phyloP scores from a whole-genome alignment of 2,113 vertebrate species.

The Tachycineta bicolor region DNA sequence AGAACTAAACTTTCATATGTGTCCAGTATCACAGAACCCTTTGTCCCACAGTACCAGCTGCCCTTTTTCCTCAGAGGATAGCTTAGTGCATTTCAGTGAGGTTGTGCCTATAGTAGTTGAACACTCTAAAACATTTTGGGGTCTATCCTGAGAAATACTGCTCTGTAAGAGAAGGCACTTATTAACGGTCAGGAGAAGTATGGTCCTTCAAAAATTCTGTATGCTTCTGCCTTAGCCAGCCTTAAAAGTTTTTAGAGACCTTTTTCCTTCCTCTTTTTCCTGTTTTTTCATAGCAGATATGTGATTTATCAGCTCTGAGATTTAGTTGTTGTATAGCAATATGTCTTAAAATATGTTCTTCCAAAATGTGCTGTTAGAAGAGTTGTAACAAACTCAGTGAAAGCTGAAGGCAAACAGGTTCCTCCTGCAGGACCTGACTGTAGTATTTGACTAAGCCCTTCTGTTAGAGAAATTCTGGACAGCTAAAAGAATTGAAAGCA shows the following conservation, averaged over 20 bases:
- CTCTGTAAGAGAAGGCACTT: background rate
- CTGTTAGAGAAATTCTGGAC: background rate
- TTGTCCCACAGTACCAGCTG: background rate
- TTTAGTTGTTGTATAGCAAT: constrained; percentile 40
- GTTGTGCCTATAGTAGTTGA: background rate
- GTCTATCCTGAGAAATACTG: background rate
- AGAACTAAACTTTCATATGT: background rate
- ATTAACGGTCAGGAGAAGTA: background rate
- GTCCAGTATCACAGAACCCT: background rate
- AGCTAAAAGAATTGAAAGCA: background rate
- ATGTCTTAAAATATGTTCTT: constrained; percentile 64
- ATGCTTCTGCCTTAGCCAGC: background rate
- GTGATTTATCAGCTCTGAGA: constrained; percentile 50
- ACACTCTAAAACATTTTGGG: background rate
- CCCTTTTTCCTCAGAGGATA: background rate
- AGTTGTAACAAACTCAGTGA: constrained; percentile 46
- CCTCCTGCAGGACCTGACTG: background rate
- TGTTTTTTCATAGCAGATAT: constrained; percentile 16
- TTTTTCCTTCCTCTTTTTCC: background rate
- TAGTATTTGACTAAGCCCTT: constrained; percentile 21
- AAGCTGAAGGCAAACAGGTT: constrained; percentile 38
- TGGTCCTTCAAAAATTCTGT: background rate
- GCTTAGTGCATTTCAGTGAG: background rate
- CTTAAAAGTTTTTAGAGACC: background rate
- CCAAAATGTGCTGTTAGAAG: constrained; percentile 47